phyloP scores from a whole-genome alignment of 2,797 vertebrate genomes.

The Microctenopoma lineatum region DNA sequence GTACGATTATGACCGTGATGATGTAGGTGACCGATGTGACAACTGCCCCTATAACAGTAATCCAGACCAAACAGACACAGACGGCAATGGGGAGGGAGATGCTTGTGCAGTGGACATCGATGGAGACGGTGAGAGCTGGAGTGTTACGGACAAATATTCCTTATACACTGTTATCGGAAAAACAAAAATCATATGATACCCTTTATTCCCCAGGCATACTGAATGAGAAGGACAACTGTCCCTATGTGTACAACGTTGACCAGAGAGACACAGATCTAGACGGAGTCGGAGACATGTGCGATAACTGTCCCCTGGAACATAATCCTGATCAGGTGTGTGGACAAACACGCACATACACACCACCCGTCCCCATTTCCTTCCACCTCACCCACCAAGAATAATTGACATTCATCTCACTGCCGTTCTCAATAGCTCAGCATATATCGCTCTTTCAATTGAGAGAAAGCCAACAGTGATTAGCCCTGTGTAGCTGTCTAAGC shows the following conservation, averaged over 20 bases:
- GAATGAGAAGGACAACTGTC: constrained; percentile 96
- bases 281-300: constrained; percentile 97
- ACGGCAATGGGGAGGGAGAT: constrained; percentile 95
- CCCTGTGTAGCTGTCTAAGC: constrained; percentile 54
- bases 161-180: neutral
- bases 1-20: constrained; percentile 97
- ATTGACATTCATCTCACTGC: constrained; percentile 64
- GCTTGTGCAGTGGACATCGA: constrained; percentile 96
- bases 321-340: constrained; percentile 95
- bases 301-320: constrained; percentile 98
- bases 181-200: neutral
- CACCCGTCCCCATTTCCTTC: constrained; percentile 57
- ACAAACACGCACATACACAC: constrained; percentile 13
- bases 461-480: constrained; percentile 54
- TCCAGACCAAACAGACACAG: constrained; percentile 96
- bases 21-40: constrained; percentile 96
- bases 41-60: constrained; percentile 98
- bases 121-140: constrained; percentile 88
- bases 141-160: neutral
- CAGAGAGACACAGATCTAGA: constrained; percentile 96
- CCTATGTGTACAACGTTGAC: constrained; percentile 96
- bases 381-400: constrained; percentile 63
- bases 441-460: constrained; percentile 66
- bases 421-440: constrained; percentile 64
- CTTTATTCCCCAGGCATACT: constrained; percentile 86